These are phyloP conservation scores for Panonychus citri DNA, from an alignment of 1,140 invertebrate genomes.

Conservation along the genomic window DNA sequence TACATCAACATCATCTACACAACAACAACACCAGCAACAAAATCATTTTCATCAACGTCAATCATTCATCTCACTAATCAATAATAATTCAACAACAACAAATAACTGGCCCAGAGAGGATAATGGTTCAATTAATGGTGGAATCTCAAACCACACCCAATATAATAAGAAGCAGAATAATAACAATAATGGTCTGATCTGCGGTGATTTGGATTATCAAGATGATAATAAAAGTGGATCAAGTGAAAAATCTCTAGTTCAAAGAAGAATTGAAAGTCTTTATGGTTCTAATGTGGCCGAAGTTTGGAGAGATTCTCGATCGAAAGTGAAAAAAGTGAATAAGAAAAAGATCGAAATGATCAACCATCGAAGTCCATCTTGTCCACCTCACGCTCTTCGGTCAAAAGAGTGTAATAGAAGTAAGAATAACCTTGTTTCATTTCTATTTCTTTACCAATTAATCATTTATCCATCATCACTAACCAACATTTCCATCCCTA, in stretches of 20 bases:
- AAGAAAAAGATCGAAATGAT: background rate
- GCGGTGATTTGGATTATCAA: background rate
- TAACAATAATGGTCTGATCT: background rate
- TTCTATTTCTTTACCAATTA: background rate
- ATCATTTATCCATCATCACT: background rate
- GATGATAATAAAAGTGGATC: background rate
- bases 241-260: constrained; percentile 41
- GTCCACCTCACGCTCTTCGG: constrained; percentile 1
- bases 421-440: background rate
- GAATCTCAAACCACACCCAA: background rate
- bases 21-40: background rate
- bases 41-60: background rate
- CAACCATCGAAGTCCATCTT: constrained; percentile 9
- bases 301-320: constrained; percentile 9
- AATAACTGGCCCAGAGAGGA: background rate
- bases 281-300: constrained; percentile 34
- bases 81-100: background rate
- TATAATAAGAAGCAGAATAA: background rate
- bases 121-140: background rate
- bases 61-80: background rate
- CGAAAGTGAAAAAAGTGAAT: background rate
- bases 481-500: no score
- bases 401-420: background rate
- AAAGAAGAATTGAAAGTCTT: constrained; percentile 57
- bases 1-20: background rate